Evolutionary conservation across 1,140 invertebrate genomes (phyloP).

Genomic region (Mamestra configurata): DNA sequence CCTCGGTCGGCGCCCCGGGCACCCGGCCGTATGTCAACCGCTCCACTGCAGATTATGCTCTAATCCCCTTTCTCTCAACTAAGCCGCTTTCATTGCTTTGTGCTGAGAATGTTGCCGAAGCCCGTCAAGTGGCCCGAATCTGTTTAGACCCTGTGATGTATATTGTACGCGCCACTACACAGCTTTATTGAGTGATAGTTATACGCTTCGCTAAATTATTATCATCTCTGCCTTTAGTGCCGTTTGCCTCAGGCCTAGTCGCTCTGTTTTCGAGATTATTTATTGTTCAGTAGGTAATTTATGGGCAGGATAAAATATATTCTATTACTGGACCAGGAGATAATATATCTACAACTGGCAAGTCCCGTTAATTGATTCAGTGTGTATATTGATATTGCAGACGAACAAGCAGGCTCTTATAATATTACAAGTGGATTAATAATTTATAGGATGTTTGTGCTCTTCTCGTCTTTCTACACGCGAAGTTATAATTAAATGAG

Average conservation of each 20-base stretch:
- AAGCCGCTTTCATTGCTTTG: constrained; percentile 84
- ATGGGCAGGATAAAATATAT: constrained; percentile 43
- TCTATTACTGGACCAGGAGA: constrained; percentile 18
- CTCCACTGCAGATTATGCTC: constrained; percentile 80
- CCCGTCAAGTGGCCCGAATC: constrained; percentile 82
- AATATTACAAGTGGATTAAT: constrained; percentile 33
- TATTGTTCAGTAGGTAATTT: constrained; percentile 37
- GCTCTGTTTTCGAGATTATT: constrained; percentile 21
- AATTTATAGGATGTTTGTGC: constrained; percentile 24
- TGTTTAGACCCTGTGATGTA: constrained; percentile 68
- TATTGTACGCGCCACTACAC: constrained; percentile 54
- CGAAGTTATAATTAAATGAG: background rate
- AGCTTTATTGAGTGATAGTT: constrained; percentile 29
- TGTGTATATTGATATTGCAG: constrained; percentile 13
- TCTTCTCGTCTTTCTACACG: background rate
- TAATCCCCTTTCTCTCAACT: constrained; percentile 81
- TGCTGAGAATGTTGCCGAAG: constrained; percentile 77
- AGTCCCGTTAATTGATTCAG: constrained; percentile 41
- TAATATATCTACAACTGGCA: constrained; percentile 31
- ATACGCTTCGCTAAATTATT: constrained; percentile 15
- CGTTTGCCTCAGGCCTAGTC: background rate
- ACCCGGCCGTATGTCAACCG: constrained; percentile 83
- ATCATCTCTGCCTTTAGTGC: constrained; percentile 11
- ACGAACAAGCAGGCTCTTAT: constrained; percentile 14
- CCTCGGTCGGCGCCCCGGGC: constrained; percentile 40